Evolutionary conservation across 2,113 vertebrate species (phyloP).

Genomic region (Vidua macroura): DNA sequence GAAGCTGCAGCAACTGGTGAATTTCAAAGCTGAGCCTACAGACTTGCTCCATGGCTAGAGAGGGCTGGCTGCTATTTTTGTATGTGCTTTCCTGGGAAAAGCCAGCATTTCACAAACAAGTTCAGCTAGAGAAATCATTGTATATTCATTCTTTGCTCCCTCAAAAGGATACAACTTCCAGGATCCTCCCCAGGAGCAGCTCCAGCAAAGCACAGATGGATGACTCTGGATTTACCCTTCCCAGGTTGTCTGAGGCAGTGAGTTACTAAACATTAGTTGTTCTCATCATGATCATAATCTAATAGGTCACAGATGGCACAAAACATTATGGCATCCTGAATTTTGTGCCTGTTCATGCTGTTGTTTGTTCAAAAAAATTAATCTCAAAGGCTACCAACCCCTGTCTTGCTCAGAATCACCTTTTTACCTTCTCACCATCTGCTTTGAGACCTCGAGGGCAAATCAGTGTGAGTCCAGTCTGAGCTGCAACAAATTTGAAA

Average conservation of each 20-base stretch:
- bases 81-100: not conserved
- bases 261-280: not conserved
- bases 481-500: not conserved
- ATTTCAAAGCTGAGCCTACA: not conserved
- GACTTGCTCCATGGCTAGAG: not conserved
- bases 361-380: not conserved
- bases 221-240: not conserved
- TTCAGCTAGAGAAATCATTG: not conserved
- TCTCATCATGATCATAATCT: not conserved
- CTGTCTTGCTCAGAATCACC: not conserved
- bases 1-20: not conserved
- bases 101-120: not conserved
- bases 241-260: not conserved
- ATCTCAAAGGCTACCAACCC: not conserved
- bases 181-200: not conserved
- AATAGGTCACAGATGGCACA: not conserved
- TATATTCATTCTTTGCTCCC: not conserved
- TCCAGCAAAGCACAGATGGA: not conserved
- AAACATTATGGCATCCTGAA: not conserved
- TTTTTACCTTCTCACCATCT: not conserved
- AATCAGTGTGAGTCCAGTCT: not conserved
- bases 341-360: not conserved
- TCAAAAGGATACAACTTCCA: not conserved
- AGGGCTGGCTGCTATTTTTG: not conserved
- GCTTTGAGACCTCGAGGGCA: not conserved